A percentile compares a stretch with the other conserved stretches of the same genome.
These are phyloP conservation scores for Trypoxylus dichotomus DNA, from an alignment of 1,140 invertebrate species.

Conservation along the genomic window DNA sequence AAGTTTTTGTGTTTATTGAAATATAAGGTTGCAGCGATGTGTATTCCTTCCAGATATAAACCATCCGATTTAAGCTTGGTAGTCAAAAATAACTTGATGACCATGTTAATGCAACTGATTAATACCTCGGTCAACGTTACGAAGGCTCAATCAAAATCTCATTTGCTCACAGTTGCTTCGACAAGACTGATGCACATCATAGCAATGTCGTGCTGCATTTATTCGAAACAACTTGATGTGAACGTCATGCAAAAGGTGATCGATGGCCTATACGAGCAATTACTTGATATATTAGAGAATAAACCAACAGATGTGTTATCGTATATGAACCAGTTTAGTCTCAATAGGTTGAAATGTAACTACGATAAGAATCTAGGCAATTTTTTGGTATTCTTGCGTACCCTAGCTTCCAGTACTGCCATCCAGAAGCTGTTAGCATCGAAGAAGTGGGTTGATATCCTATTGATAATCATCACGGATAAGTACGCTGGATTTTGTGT, in stretches of 20 bases:
- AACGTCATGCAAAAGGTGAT: conserved; percentile 49
- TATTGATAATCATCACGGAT: conserved; percentile 53
- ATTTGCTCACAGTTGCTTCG: conserved; percentile 51
- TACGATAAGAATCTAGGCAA: conserved; percentile 56
- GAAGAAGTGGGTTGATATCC: conserved; percentile 57
- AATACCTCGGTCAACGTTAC: neutral
- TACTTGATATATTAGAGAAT: conserved; percentile 16
- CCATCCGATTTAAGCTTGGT: conserved; percentile 62
- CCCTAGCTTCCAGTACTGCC: conserved; percentile 54
- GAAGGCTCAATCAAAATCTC: conserved; percentile 28
- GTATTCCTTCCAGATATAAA: conserved; percentile 49
- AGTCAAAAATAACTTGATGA: conserved; percentile 61
- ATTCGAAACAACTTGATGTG: conserved; percentile 56
- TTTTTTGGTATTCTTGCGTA: conserved; percentile 61
- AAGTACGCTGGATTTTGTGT: neutral
- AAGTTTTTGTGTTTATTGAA: neutral
- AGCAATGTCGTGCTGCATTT: conserved; percentile 57
- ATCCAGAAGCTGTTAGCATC: conserved; percentile 56
- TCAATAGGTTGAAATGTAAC: conserved; percentile 30
- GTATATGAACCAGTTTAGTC: neutral
- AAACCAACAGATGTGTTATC: conserved; percentile 21
- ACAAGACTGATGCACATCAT: conserved; percentile 60
- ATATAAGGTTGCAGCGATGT: neutral
- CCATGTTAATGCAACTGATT: conserved; percentile 52
- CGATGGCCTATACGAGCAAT: conserved; percentile 44